phyloP scores from a whole-genome alignment of 1,140 invertebrate species.

The Ooceraea biroi region DNA sequence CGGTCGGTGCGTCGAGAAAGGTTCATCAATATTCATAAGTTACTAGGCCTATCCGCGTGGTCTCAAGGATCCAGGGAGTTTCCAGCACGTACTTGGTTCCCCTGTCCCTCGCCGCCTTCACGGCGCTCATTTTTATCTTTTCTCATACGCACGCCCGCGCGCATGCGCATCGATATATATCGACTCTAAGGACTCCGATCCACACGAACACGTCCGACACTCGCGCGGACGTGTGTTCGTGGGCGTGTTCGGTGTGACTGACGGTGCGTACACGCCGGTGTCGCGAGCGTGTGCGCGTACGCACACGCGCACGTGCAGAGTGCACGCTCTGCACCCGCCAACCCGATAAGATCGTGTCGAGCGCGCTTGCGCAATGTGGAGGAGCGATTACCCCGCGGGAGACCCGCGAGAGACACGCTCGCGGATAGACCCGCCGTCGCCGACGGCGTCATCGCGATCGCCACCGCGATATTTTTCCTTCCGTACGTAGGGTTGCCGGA shows the following conservation, averaged over 20 bases:
- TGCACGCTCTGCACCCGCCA: conserved; percentile 49
- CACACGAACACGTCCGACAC: not conserved
- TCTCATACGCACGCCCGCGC: conserved; percentile 13
- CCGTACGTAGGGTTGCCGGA: not conserved
- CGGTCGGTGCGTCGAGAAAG: conserved; percentile 76
- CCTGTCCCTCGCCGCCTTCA: conserved; percentile 6
- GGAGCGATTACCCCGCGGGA: conserved; percentile 67
- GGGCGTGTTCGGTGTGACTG: conserved; percentile 22
- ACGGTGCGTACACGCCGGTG: conserved; percentile 17
- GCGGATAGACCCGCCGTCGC: conserved; percentile 66
- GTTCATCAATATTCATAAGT: conserved; percentile 86
- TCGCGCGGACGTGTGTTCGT: not conserved
- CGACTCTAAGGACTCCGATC: no score
- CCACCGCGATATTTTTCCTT: conserved; percentile 23
- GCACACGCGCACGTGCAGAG: conserved; percentile 38
- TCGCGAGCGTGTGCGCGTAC: conserved; percentile 10
- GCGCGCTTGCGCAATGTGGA: conserved; percentile 73
- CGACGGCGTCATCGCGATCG: not conserved
- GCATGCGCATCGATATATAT: conserved; percentile 1
- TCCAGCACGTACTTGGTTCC: conserved; percentile 62
- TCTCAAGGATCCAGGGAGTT: conserved; percentile 82
- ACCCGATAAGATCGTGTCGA: conserved; percentile 72
- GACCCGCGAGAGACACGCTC: conserved; percentile 51
- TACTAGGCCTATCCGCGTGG: conserved; percentile 78
- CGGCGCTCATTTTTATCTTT: conserved; percentile 11